phyloP scores from a whole-genome alignment of 2,888 invertebrate species.

The Noctuana brunneofusca region DNA sequence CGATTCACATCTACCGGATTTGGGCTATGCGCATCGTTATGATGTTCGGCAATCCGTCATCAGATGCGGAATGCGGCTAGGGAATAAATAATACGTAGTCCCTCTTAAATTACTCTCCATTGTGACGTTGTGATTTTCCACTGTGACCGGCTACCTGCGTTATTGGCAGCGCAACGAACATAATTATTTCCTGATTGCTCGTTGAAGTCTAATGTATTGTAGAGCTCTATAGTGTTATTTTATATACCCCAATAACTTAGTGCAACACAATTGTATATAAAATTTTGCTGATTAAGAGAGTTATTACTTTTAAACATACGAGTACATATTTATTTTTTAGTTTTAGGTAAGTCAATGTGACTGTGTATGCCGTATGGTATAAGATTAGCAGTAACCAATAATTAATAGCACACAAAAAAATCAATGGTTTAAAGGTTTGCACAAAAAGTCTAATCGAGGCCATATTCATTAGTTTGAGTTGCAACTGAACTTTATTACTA shows the following conservation, averaged over 20 bases:
- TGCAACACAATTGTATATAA: constrained; percentile 4
- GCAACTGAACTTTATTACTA: no score
- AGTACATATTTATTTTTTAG: no score
- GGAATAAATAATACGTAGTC: constrained; percentile 9
- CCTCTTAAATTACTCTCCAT: constrained; percentile 24
- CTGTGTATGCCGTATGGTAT: no score
- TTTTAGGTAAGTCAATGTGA: no score
- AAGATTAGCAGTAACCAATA: no score
- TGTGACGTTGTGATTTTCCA: constrained; percentile 32
- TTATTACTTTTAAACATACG: no score
- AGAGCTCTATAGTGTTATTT: constrained; percentile 14
- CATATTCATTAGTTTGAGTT: no score
- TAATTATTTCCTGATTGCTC: constrained; percentile 35
- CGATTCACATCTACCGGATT: constrained; percentile 53
- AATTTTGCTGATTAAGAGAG: not conserved
- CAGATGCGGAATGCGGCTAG: constrained; percentile 24
- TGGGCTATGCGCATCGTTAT: constrained; percentile 38
- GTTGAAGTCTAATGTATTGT: constrained; percentile 35
- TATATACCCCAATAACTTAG: constrained; percentile 4
- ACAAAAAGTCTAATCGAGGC: no score
- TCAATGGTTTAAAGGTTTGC: no score
- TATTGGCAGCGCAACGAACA: constrained; percentile 25
- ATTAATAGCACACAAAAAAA: no score
- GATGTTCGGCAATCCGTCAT: constrained; percentile 35
- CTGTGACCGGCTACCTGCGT: constrained; percentile 1